These are phyloP conservation scores for Philonicus albiceps DNA, from an alignment of 2,888 invertebrate species.

Conservation along the genomic window DNA sequence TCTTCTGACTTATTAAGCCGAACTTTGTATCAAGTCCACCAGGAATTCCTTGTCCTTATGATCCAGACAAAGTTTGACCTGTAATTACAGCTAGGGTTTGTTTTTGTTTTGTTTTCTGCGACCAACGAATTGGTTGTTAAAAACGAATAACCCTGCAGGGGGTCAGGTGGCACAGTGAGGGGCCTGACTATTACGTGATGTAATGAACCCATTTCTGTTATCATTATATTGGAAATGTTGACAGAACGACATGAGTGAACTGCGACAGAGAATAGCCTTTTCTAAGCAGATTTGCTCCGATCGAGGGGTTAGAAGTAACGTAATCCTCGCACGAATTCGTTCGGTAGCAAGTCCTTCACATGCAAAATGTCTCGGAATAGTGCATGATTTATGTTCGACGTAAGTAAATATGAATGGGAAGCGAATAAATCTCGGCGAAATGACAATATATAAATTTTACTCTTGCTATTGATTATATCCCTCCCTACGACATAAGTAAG, in stretches of 20 bases:
- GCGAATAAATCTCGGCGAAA: background rate
- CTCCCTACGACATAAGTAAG: background rate
- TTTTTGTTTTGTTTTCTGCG: background rate
- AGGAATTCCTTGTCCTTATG: background rate
- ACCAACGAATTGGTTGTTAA: background rate
- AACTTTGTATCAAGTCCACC: background rate
- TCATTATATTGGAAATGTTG: background rate
- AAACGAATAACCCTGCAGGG: background rate
- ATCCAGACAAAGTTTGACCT: background rate
- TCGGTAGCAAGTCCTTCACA: background rate
- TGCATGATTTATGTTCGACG: background rate
- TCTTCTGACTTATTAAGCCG: background rate
- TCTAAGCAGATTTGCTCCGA: background rate
- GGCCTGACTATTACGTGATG: background rate
- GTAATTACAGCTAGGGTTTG: background rate
- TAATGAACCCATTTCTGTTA: background rate
- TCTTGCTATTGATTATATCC: background rate
- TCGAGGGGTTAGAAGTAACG: background rate
- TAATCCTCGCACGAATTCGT: background rate
- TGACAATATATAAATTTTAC: background rate
- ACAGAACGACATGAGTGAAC: background rate
- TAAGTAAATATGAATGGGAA: background rate
- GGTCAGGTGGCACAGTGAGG: background rate
- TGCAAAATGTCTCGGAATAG: background rate
- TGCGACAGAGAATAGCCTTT: background rate